Conservation (phyloP, 2,888 invertebrate genomes). For the Litoditis marina region DNA sequence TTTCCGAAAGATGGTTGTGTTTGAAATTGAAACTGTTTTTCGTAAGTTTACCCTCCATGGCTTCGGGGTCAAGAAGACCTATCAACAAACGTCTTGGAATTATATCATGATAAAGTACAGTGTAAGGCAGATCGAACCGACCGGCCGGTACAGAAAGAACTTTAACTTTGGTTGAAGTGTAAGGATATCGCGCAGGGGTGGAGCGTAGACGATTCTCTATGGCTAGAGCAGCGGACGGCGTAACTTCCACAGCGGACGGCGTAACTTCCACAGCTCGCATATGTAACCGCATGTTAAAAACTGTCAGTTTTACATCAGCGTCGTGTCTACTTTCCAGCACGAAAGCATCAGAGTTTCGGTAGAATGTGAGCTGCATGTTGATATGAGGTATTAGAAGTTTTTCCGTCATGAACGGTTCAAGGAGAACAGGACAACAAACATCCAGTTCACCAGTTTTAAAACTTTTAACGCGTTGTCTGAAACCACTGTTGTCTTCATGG, state of each 20-base stretch:
- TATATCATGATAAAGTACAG: constrained; percentile 7
- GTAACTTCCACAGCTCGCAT: constrained; percentile 12
- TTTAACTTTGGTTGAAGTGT: constrained; percentile 2
- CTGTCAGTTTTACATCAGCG: background rate
- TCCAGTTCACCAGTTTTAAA: background rate
- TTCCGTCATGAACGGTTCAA: constrained; percentile 13
- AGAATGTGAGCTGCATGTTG: constrained; percentile 9
- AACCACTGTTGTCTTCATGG: background rate
- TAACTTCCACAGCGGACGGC: too few species aligned
- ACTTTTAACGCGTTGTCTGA: background rate
- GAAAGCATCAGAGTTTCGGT: constrained; percentile 5
- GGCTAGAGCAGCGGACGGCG: too few species aligned
- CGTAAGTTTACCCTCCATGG: background rate
- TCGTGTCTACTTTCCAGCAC: constrained; percentile 3
- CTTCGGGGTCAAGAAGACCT: background rate
- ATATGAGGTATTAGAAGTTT: constrained; percentile 6
- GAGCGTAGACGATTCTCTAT: constrained; percentile 4
- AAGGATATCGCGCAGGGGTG: constrained; percentile 9
- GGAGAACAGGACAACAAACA: background rate
- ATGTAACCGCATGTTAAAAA: constrained; percentile 8
- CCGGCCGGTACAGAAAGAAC: constrained; percentile 2
- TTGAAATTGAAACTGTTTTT: background rate
- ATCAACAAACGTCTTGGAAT: constrained; percentile 9
- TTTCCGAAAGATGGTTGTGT: constrained; percentile 1
- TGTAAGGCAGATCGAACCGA: constrained; percentile 5